A percentile compares a stretch with the other conserved stretches of the same genome.
Conservation (phyloP, 1,140 invertebrate species). For the Campoletis sonorensis region DNA sequence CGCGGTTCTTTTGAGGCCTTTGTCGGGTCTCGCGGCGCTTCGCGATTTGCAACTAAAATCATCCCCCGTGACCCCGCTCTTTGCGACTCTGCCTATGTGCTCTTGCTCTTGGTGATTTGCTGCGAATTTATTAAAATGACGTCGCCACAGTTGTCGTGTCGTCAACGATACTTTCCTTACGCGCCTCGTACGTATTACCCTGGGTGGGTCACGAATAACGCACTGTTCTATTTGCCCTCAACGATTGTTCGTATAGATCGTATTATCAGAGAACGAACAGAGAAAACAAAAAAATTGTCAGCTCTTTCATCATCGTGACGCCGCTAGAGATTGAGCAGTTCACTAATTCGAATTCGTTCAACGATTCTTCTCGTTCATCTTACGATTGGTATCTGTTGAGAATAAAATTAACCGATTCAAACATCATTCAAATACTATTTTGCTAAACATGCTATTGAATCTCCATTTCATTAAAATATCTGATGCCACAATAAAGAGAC, state of each 20-base stretch:
- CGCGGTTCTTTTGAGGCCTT: constrained; percentile 75
- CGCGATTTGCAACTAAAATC: constrained; percentile 77
- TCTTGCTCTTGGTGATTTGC: constrained; percentile 68
- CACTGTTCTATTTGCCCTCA: not conserved
- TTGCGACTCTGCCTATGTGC: constrained; percentile 38
- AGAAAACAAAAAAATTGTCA: not conserved
- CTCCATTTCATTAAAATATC: too few species aligned
- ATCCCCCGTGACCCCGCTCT: constrained; percentile 64
- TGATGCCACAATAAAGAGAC: too few species aligned
- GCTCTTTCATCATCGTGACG: not conserved
- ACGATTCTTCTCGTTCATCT: not conserved
- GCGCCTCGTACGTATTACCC: not conserved
- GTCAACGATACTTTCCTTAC: constrained; percentile 39
- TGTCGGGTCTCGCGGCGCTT: constrained; percentile 76
- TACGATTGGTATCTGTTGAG: too few species aligned
- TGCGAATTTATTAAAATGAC: constrained; percentile 75
- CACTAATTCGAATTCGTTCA: not conserved
- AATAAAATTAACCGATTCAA: too few species aligned
- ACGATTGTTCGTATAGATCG: not conserved
- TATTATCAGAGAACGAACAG: not conserved
- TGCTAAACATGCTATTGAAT: too few species aligned
- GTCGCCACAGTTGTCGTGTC: constrained; percentile 50
- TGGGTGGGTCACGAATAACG: not conserved
- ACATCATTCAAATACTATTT: too few species aligned
- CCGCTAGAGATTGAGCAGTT: not conserved